Evolutionary conservation across 30 jellyfish, hydroid and myxozoan genomes (phyloP), one percentile per base, ranked within the genome.

Genomic region (Hydractinia echinata): DNA sequence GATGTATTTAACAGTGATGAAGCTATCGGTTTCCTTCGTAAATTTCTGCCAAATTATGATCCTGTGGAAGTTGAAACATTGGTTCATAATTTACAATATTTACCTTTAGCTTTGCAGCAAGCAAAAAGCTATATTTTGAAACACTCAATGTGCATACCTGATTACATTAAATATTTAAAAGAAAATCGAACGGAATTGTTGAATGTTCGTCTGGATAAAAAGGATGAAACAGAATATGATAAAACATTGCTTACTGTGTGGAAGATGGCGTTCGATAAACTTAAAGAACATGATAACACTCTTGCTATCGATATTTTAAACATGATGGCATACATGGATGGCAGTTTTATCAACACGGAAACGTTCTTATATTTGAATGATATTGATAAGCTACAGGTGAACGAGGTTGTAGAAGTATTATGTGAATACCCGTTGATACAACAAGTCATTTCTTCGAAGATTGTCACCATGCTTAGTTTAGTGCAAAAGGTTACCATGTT

Each of bases 71-170:
- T 86, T 5, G 54, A 66, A 20, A 54, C 53, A 62, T 74, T 85
- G 8, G 88, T 82, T 13, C 62, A 39, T 6, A 66, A 44, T 55
- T 71, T 85, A 79, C 94, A 85, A 4, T 77, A 88, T 72, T 85
- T 85, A 11, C 94, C 94, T 1, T 76, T 85, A 4, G 94, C 94
- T 16, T 50, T 85, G 72, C 94, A 85, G 54, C 94, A 85, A 62
- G 94, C 94, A 39, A 54, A 76, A 18, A 76, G 87, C 16, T 85
- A 85, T 55, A 79, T 85, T 7, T 55, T 53, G 79, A 85, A 85
- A 71, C 81, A 8, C 66, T 61, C 55, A 14, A 30, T 18, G 39
- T 7, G 8, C 8, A 51, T 85, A 4, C 67, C 30, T 13, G 84
- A 78, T 54, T 85, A 85, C 73, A 54, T 76, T 5, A 20, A 55